Conservation (phyloP, 1,140 invertebrate genomes). For the Teleogryllus occipitalis region DNA sequence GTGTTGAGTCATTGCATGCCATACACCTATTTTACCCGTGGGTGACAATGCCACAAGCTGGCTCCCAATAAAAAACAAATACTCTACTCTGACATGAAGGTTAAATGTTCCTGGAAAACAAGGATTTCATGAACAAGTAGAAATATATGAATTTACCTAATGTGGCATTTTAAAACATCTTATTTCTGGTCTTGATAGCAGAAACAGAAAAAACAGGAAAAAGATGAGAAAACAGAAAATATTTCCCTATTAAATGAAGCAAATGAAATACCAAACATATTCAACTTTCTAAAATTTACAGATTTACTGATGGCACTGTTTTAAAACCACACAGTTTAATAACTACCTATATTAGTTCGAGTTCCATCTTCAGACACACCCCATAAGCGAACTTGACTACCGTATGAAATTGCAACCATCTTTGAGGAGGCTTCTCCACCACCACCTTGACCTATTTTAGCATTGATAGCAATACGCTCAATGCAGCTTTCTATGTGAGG, state of each 20-base stretch:
- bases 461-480: constrained; percentile 88
- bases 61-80: constrained; percentile 94
- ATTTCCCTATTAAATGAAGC: no score
- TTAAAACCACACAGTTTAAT: not conserved
- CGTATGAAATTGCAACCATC: constrained; percentile 85
- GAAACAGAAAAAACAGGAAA: no score
- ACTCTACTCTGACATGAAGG: constrained; percentile 84
- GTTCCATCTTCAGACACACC: constrained; percentile 73
- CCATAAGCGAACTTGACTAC: constrained; percentile 80
- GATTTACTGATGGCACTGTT: not conserved
- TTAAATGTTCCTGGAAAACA: constrained; percentile 65
- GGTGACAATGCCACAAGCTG: constrained; percentile 90
- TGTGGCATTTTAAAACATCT: no score
- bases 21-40: constrained; percentile 95
- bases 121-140: not conserved
- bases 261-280: no score
- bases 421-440: constrained; percentile 50
- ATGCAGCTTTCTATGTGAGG: constrained; percentile 83
- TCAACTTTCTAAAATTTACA: no score
- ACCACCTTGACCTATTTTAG: constrained; percentile 65
- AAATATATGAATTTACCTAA: no score
- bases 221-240: no score
- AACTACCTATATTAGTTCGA: constrained; percentile 64
- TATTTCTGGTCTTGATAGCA: no score
- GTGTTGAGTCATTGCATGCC: constrained; percentile 97